These are phyloP conservation scores for Clarias laeviceps DNA, from an alignment of 2,797 vertebrate species.

Conservation along the genomic window DNA sequence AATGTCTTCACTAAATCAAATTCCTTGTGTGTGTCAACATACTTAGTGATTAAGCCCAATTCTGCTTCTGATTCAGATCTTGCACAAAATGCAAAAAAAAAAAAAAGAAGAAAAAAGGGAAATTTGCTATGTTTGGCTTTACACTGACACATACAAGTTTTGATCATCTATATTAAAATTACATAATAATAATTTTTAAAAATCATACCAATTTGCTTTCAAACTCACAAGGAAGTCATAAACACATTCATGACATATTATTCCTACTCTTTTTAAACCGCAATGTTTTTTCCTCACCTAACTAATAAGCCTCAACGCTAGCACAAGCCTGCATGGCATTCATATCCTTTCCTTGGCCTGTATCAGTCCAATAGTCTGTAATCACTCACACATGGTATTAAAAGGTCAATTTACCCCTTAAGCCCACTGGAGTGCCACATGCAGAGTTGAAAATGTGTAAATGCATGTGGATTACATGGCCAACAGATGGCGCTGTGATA, in stretches of 20 bases:
- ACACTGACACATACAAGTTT: neutral
- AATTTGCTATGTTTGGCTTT: too few species aligned
- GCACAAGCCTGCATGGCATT: neutral
- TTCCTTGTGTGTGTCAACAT: too few species aligned
- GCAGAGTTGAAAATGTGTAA: too few species aligned
- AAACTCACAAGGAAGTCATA: neutral
- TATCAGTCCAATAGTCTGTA: neutral
- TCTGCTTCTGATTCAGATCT: too few species aligned
- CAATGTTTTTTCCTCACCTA: neutral
- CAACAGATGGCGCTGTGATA: slow-evolving; percentile 27
- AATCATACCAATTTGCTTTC: neutral
- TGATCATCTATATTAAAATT: too few species aligned
- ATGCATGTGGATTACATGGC: neutral
- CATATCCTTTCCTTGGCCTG: neutral
- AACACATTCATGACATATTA: neutral
- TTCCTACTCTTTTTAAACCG: neutral
- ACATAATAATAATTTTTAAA: too few species aligned
- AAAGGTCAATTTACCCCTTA: neutral
- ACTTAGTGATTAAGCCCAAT: too few species aligned
- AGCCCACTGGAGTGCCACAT: neutral
- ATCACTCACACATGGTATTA: neutral
- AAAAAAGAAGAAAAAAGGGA: too few species aligned
- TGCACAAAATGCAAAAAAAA: too few species aligned
- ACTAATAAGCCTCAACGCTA: neutral
- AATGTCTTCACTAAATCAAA: too few species aligned